Evolutionary conservation across 1,140 invertebrate genomes (phyloP).

Genomic region (Platorchestia sp.): DNA sequence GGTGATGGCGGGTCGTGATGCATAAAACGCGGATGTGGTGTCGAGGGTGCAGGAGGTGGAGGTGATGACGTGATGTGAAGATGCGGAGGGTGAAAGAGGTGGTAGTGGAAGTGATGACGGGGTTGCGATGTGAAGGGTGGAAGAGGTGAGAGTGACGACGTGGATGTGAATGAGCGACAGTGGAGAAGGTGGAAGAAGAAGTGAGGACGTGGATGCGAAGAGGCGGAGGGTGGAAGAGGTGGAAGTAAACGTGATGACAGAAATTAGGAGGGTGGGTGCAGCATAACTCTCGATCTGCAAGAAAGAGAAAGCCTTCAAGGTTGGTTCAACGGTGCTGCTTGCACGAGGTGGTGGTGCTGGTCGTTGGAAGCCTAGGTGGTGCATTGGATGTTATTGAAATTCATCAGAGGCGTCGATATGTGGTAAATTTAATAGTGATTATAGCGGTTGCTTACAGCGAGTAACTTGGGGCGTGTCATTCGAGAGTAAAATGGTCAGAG

Average conservation of each 20-base stretch:
- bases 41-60: background rate
- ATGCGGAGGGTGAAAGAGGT: background rate
- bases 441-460: too few species aligned
- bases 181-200: background rate
- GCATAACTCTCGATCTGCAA: too few species aligned
- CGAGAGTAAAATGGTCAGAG: too few species aligned
- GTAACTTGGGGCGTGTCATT: too few species aligned
- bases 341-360: background rate
- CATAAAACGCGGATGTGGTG: background rate
- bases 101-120: background rate
- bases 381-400: too few species aligned
- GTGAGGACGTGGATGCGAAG: background rate
- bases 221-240: background rate
- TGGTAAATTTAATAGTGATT: too few species aligned
- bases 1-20: slow-evolving; percentile 16
- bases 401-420: too few species aligned
- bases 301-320: background rate
- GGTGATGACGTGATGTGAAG: background rate
- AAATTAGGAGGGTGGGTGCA: background rate
- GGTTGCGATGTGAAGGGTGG: background rate
- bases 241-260: background rate
- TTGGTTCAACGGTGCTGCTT: background rate
- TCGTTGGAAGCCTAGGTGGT: too few species aligned
- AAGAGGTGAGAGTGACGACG: background rate
- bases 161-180: background rate